These are phyloP conservation scores for Aurelia coerulea DNA, from an alignment of 30 jellyfish, hydroid and myxozoan genomes.

Conservation along the genomic window DNA sequence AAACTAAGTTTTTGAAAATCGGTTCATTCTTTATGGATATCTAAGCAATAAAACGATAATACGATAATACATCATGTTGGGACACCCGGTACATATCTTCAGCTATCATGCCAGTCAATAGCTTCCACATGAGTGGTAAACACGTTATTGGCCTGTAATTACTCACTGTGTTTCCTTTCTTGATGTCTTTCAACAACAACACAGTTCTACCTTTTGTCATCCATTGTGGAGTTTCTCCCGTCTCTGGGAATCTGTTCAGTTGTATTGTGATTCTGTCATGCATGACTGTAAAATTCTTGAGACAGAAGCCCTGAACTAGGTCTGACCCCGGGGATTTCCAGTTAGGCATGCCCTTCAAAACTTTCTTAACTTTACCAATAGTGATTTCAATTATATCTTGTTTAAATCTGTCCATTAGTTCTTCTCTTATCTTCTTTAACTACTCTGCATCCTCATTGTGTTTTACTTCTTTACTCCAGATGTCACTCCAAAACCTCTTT, in stretches of 20 bases:
- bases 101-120: slow-evolving; percentile 1
- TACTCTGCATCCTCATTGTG: no score
- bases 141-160: slow-evolving; percentile 11
- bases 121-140: slow-evolving; percentile 15
- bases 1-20: no score
- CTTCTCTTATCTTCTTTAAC: no score
- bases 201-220: background rate
- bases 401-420: no score
- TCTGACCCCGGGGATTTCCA: slow-evolving; percentile 11
- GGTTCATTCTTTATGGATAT: no score
- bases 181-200: no score
- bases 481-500: no score
- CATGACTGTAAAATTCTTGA: slow-evolving; percentile 15
- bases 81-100: no score
- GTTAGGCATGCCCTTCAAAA: slow-evolving; percentile 6
- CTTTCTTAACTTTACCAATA: no score
- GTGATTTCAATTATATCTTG: background rate
- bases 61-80: no score
- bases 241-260: background rate
- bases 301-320: slow-evolving; percentile 39
- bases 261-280: background rate
- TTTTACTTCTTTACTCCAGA: no score
- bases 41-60: no score
- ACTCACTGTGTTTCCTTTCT: background rate
- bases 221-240: background rate